Percentiles rank a stretch among this genome's conserved stretches.
phyloP scores from a whole-genome alignment of 2,797 vertebrate genomes.

The Distichodus sexfasciatus region DNA sequence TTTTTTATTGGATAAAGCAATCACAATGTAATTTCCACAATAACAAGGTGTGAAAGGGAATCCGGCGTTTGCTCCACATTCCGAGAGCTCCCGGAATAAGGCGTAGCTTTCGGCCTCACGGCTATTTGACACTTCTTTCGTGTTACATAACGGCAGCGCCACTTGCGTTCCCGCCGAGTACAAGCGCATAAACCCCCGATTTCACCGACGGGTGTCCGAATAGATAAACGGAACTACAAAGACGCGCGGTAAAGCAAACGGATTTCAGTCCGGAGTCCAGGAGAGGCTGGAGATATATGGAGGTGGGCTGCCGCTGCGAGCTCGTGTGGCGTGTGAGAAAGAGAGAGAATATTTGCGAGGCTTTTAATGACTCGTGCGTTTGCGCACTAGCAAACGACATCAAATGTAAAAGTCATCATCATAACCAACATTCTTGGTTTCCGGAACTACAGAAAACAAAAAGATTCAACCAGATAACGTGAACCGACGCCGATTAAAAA shows the following conservation, averaged over 20 bases:
- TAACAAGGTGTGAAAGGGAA: not conserved
- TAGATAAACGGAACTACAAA: not conserved
- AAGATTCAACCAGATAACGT: too few relatives aligned
- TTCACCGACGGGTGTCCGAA: not conserved
- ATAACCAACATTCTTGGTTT: too few relatives aligned
- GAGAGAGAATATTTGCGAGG: too few relatives aligned
- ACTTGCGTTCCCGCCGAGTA: not conserved
- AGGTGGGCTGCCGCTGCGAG: not conserved
- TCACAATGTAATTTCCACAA: not conserved
- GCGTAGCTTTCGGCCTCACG: not conserved
- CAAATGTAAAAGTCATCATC: too few relatives aligned
- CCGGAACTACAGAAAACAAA: too few relatives aligned
- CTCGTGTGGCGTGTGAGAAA: too few relatives aligned
- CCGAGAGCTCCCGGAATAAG: not conserved
- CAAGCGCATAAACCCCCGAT: not conserved
- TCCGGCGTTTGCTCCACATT: not conserved
- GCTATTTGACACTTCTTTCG: not conserved
- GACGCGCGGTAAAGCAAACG: slow-evolving; percentile 3
- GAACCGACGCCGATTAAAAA: too few relatives aligned
- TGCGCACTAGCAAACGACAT: too few relatives aligned
- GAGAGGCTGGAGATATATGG: not conserved
- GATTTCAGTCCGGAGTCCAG: not conserved
- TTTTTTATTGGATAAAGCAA: too few relatives aligned
- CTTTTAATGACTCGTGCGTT: too few relatives aligned
- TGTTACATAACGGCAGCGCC: not conserved